Base-by-base conservation (phyloP, 1,140 invertebrate genomes). In the Drosophila biarmipes region DNA sequence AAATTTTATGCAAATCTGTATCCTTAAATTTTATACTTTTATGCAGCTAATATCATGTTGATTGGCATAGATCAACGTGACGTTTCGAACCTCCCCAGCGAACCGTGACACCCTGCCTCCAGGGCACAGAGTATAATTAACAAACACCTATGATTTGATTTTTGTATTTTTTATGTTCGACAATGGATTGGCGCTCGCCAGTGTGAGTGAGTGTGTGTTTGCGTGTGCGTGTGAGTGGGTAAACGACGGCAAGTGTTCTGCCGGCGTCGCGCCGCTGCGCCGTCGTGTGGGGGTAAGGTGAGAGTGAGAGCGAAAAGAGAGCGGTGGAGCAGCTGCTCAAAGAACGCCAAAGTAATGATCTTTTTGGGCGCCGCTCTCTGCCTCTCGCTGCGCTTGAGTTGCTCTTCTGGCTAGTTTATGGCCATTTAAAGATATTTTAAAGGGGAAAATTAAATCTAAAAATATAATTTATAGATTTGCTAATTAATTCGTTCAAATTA, bases 111-210 rank as follows among this genome's bases (percentile, higher is more conserved):
- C 45, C 52, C 56, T 35, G 78, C 73, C 62, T 56, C 49, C 37
- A 62, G 34, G 54, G 55, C 55, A 46, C 45, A 76, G 79, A 24
- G 52, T 58, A 79, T 62, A 62, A 79, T 84, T 62, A 76, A 66
- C 79, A 90, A 77, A 89, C 82, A 89, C 84, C 84, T 87, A 73
- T 84, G 85, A 78, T 76, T 72, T 79, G 78, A 72, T 78, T 77
- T 80, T 74, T 74, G 57, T 63, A 69, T 80, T 80, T 67, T 56
- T 75, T 72, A 52, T 67, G 75, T 77, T 76, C 76, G 77, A 56
- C 78, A 69, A 66, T 79, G 59, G 62, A 68, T 68, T 58, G 63
- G 55, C 61, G 71, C 37, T 56, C 14, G 69, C 17, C 15, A 43
- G 11, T 34, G 49, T 42, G 59, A 43, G 21, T 35, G 59, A 43